Base-by-base conservation (phyloP, 2,888 invertebrate species). In the Boloria euphrosyne region DNA sequence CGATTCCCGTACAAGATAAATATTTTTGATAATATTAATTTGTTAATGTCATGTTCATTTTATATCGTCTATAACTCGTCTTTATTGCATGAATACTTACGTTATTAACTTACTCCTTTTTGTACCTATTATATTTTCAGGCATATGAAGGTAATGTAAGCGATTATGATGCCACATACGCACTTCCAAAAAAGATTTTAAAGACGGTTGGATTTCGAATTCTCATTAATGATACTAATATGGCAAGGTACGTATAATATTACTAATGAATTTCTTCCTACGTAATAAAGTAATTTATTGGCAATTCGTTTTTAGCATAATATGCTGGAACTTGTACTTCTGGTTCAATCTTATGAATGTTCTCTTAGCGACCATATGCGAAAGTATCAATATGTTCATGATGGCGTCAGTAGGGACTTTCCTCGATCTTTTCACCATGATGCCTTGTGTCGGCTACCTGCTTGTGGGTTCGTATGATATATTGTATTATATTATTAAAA, bases 401-500 rank as follows among this genome's bases (percentile, higher is more conserved):
- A 81, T 79, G 0, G 83, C 79, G 0, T 59, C 70, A 0, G 81
- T 79, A 0, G 85, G 83, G 5, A 81, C 83, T 27, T 84, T 86
- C 47, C 68, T 85, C 1, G 81, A 83, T 47, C 77, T 88, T 17
- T 85, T 89, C 70, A 75, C 80, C 43, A 87, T 87, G 87, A 81
- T 86, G 82, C 89, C 89, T 0, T 89, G 88, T 62, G 74, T 86
- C 6, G 87, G 86, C 6, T 89, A 86, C 54, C 61, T 86, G 27
- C 46, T 87, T 2, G 74, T 89, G 13, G 84, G 89, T 88, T 17
- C 47, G 76, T 74, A 62, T 65, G n/a, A 44, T n/a, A n/a, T n/a
- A 10, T 27, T 47, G 1, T 58, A n/a, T 22, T 13, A 14, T 14
- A 17, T n/a, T n/a, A 7, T 7, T 4, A 53, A n/a, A 53, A 27